Percentiles rank a stretch among this genome's conserved stretches.
These are phyloP conservation scores for Caenorhabditis auriculariae DNA, from an alignment of 2,888 invertebrate species.

Conservation along the genomic window DNA sequence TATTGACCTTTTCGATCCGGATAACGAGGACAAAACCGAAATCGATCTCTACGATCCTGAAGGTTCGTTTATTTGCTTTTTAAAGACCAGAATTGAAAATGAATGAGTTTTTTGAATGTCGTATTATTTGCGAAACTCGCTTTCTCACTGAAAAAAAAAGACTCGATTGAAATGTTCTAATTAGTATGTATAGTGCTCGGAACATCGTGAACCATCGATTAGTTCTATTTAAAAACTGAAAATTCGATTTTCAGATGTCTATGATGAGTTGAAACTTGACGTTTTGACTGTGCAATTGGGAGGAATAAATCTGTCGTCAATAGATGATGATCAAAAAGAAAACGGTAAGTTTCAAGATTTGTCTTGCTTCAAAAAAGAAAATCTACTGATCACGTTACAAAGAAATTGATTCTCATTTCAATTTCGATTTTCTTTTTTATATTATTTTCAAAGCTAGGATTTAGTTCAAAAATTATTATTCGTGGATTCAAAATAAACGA, in stretches of 20 bases:
- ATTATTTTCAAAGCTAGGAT: no score
- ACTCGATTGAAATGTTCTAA: no score
- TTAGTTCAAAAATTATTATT: no score
- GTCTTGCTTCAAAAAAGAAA: not conserved
- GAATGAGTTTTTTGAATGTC: no score
- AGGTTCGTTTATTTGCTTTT: slow-evolving; percentile 12
- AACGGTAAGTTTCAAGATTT: slow-evolving; percentile 9
- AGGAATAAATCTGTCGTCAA: slow-evolving; percentile 25
- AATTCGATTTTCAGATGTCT: slow-evolving; percentile 38
- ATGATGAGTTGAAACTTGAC: slow-evolving; percentile 57
- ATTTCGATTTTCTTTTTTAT: no score
- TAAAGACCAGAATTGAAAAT: not conserved
- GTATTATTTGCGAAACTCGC: no score
- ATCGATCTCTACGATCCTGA: slow-evolving; percentile 42
- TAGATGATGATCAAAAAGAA: slow-evolving; percentile 34
- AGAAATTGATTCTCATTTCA: not conserved
- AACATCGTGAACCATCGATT: not conserved
- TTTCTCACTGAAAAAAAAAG: no score
- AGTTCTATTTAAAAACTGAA: not conserved
- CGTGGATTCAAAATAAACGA: no score
- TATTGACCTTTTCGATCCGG: slow-evolving; percentile 51
- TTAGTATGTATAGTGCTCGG: no score
- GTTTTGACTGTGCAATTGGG: slow-evolving; percentile 49
- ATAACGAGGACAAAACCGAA: slow-evolving; percentile 13
- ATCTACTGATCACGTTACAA: not conserved